Base-by-base conservation (phyloP, 2,797 vertebrate species). In the Paramormyrops hopkinsi region DNA sequence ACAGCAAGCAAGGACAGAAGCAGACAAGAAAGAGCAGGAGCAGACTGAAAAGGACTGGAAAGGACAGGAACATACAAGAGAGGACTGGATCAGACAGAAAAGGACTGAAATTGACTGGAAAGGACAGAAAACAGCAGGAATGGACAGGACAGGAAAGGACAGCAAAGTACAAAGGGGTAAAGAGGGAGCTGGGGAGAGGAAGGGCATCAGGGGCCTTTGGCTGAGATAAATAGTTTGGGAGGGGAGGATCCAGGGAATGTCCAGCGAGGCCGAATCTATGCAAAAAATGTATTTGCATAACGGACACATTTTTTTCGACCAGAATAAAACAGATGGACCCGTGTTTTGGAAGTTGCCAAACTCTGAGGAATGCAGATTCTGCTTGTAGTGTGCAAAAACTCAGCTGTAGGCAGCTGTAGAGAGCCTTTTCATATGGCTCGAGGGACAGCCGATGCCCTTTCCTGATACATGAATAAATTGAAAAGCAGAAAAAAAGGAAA, bases 151-250 rank as follows among this genome's bases (percentile, higher is more conserved):
- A 69, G 62, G 25, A 69, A 69, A 12, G 25, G 11, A 4, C 62
- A 25, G 59, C 2, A 25, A 62, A 29, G 11, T 11, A 73, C 33
- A n/a, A 17, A 79, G 73, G 33, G 73, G 33, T n/a, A 44, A 44
- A 79, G 37, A 44, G 0, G 33, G 69, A 76, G 33, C 29, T 17
- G 29, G 14, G 33, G 29, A 37, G 33, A 76, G 69, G 69, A 76
- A 19, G 69, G 33, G 7, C 69, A 37, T 65, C 62, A 69, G 62
- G 62, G 25, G 46, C 9, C 59, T 65, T 29, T 37, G 12, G 79
- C 82, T 46, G 86, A 69, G 22, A 50, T 88, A 12, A 89, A 85
- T 84, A 87, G 54, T 85, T 51, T 51, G 56, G 79, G 46, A 89
- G 54, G 88, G 3, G 50, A 25, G 4, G 41, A 7, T 14, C 11